Base-by-base conservation (phyloP, 2,888 invertebrate species). In the Macrostomum cliftonense region DNA sequence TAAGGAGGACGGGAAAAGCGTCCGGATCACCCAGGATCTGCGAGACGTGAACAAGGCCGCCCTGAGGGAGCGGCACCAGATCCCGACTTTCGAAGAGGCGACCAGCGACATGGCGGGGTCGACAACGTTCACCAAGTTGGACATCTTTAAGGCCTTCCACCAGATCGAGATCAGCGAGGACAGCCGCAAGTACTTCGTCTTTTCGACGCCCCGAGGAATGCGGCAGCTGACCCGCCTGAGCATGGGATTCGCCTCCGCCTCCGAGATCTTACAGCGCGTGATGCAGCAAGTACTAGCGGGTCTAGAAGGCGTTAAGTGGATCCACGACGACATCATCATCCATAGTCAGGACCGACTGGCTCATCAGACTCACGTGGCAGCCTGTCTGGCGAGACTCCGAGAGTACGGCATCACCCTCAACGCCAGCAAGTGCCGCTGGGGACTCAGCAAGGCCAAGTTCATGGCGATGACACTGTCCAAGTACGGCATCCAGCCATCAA, bases 11-110 rank as follows among this genome's bases (percentile, higher is more conserved):
- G 52, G 51, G 14, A 55, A 58, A 4, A 50, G 55, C 37, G 52
- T 59, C 7, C 14, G 57, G 19, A 42, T 59, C 9, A 59, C 57
- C 46, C 52, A 57, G 2, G 57, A 59, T 42, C 58, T 58, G 56
- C 28, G 54, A 21, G 44, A 50, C 46, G 48, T 44, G 12, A 48
- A 48, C 39, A 52, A 48, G 28, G 57, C 57, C 0, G 54, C 58
- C n/a, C 38, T 51, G 49, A 12, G 17, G 48, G 19, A 12, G 49
- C 51, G 16, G 52, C 52, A 45, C 38, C 40, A 37, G 49, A 42
- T 42, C n/a, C 49, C 50, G n/a, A 21, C 45, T 12, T 16, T 42
- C 7, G 50, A 50, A 9, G 44, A 46, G 28, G 39, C 47, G 5
- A 20, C 49, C 12, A 38, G 46, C 4, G 37, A 48, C n/a, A 1